Evolutionary conservation across 2,113 vertebrate genomes (phyloP).

Genomic region (Bos indicus): DNA sequence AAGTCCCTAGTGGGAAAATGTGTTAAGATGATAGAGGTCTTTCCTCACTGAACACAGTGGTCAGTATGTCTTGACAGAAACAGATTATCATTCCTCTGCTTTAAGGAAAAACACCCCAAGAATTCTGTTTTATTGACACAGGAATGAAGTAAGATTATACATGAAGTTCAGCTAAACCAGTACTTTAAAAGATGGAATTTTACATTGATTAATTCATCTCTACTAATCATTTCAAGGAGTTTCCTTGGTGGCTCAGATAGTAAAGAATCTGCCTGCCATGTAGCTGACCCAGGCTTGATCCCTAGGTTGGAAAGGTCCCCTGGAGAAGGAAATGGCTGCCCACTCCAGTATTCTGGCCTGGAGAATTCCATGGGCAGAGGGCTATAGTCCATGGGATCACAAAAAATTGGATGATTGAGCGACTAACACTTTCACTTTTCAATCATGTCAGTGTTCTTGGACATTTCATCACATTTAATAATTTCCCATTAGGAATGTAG

Average conservation of each 20-base stretch:
- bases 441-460: background rate
- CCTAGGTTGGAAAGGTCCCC: background rate
- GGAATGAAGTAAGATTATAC: background rate
- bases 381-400: background rate
- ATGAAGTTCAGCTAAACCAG: background rate
- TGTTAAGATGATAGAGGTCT: background rate
- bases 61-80: background rate
- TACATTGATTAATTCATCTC: background rate
- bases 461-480: background rate
- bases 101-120: background rate
- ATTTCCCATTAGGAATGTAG: background rate
- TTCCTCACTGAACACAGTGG: background rate
- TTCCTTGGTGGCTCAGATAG: background rate
- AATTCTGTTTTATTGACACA: background rate
- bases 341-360: background rate
- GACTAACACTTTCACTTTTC: background rate
- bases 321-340: background rate
- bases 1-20: background rate
- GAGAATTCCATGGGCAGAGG: background rate
- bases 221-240: background rate
- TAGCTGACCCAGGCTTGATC: background rate
- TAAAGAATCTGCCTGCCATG: background rate
- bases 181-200: background rate
- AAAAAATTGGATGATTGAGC: background rate
- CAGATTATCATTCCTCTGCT: background rate